Conservation (phyloP, 2,888 invertebrate genomes). For the Aromia moschata region DNA sequence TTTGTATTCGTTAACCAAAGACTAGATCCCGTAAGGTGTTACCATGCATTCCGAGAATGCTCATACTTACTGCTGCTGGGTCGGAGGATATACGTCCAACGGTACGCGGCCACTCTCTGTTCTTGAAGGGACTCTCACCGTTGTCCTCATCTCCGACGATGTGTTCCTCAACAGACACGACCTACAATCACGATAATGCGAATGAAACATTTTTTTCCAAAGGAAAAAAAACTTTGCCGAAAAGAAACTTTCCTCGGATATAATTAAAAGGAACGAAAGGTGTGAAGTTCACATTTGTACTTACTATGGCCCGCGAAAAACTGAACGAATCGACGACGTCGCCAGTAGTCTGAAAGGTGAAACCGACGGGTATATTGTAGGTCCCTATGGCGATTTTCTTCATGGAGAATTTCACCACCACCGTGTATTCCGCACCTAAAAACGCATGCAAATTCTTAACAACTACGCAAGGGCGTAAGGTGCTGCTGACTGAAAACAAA, state of each 20-base stretch:
- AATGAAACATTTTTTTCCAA: constrained; percentile 19
- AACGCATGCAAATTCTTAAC: too few relatives aligned
- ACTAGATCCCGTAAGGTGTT: too few relatives aligned
- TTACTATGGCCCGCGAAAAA: constrained; percentile 64
- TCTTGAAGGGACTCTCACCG: constrained; percentile 46
- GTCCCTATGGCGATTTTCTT: constrained; percentile 58
- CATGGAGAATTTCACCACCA: constrained; percentile 50
- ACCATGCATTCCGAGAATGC: too few relatives aligned
- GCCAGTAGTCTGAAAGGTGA: constrained; percentile 58
- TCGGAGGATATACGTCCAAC: too few relatives aligned
- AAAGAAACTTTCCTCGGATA: too few relatives aligned
- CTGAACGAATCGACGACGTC: constrained; percentile 55
- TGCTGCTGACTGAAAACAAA: too few relatives aligned
- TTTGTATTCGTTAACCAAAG: too few relatives aligned
- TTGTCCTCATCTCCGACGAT: not conserved
- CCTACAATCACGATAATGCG: constrained; percentile 31
- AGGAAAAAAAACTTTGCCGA: constrained; percentile 2
- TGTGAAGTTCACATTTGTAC: constrained; percentile 34
- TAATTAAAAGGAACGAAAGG: too few relatives aligned
- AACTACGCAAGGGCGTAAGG: too few relatives aligned
- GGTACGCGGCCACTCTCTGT: constrained; percentile 43
- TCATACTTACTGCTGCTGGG: too few relatives aligned
- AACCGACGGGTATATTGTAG: constrained; percentile 64
- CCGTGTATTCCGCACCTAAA: constrained; percentile 55
- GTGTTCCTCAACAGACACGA: constrained; percentile 26